Percentiles rank a stretch among this genome's conserved stretches.
These are phyloP conservation scores for Lasioglossum calceatum DNA, from an alignment of 2,888 invertebrate genomes.

Conservation along the genomic window DNA sequence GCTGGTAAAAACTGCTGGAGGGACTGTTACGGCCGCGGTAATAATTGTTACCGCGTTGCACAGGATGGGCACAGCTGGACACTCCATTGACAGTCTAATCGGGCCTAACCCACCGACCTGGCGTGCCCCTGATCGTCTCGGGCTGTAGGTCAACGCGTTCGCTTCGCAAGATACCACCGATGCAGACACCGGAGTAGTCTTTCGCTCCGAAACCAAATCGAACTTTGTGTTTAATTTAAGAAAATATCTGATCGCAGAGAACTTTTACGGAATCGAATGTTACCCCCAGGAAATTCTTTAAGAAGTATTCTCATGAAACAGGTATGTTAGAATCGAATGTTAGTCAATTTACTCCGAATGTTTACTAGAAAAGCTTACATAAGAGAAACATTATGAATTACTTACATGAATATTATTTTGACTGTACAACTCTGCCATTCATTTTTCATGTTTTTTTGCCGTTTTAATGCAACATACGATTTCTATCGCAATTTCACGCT, in stretches of 20 bases:
- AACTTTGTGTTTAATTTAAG: not conserved
- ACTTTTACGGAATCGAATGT: not conserved
- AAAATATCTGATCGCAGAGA: not conserved
- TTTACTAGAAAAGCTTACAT: not conserved
- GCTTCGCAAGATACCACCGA: conserved; percentile 30
- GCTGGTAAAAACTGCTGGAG: conserved; percentile 65
- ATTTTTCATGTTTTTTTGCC: not conserved
- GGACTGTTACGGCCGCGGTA: conserved; percentile 56
- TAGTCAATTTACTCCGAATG: not conserved
- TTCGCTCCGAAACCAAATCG: not conserved
- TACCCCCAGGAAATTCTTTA: not conserved
- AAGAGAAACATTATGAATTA: not conserved
- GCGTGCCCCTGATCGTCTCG: conserved; percentile 51
- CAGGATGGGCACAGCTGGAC: conserved; percentile 80
- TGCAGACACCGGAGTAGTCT: not conserved
- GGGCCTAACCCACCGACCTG: conserved; percentile 61
- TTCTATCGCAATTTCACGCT: not conserved
- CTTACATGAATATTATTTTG: not conserved
- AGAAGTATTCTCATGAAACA: not conserved
- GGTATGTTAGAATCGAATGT: not conserved
- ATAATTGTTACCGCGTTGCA: conserved; percentile 72
- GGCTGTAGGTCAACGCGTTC: conserved; percentile 28
- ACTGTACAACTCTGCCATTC: not conserved
- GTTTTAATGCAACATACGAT: not conserved
- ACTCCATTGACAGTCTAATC: conserved; percentile 72